Evolutionary conservation across 2,113 vertebrate genomes (phyloP).

Genomic region (Carettochelys insculpta): DNA sequence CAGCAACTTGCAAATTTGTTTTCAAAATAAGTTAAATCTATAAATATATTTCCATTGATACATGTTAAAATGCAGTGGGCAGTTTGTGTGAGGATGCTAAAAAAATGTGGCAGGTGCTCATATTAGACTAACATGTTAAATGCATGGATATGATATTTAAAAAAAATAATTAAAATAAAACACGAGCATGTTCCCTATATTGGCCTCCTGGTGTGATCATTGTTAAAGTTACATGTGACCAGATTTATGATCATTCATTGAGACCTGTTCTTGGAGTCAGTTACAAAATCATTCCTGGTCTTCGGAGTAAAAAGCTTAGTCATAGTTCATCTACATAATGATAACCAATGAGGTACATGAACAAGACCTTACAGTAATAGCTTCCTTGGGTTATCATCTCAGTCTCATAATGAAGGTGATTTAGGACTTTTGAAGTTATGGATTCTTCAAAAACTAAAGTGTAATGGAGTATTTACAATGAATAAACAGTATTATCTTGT

Average conservation of each 20-base stretch:
- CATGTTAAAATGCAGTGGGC: neutral
- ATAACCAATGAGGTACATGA: slow-evolving; percentile 9
- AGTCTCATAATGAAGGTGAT: neutral
- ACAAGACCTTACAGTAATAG: neutral
- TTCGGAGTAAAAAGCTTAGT: neutral
- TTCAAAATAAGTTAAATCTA: neutral
- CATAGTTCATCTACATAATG: neutral
- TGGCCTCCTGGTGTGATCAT: neutral
- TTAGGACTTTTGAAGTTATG: neutral
- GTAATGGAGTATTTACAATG: neutral
- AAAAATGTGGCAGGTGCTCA: neutral
- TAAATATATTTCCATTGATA: neutral
- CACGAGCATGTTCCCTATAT: neutral
- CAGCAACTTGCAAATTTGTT: neutral
- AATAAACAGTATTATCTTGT: neutral
- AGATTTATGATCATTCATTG: neutral
- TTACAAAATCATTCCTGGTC: neutral
- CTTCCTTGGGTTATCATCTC: neutral
- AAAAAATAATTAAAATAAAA: neutral
- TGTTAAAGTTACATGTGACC: neutral
- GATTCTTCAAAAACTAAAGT: neutral
- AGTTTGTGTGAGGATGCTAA: neutral
- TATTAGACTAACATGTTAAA: neutral
- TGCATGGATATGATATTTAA: neutral
- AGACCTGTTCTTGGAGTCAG: neutral